phyloP scores from a whole-genome alignment of 2,797 vertebrate species.

The Alfaro cultratus region DNA sequence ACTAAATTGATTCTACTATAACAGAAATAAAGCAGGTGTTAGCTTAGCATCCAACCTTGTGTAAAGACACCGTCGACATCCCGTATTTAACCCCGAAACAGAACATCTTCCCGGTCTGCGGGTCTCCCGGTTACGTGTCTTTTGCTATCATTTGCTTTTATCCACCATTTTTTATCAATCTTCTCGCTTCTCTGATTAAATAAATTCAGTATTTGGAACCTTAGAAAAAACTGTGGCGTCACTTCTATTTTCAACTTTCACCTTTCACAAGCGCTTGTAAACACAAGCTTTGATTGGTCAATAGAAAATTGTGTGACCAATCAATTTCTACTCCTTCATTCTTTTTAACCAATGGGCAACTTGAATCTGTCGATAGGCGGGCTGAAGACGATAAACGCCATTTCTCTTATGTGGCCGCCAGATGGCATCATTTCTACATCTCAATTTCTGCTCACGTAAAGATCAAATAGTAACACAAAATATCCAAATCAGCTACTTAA shows the following conservation, averaged over 20 bases:
- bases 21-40: constrained; percentile 8
- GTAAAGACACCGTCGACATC: constrained; percentile 51
- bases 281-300: constrained; percentile 50
- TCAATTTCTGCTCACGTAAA: not conserved
- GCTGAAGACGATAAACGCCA: not conserved
- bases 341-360: constrained; percentile 49
- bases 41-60: constrained; percentile 71
- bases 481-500: not conserved
- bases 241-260: constrained; percentile 9
- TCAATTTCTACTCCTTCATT: not conserved
- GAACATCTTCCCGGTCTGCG: constrained; percentile 37
- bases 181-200: accelerated
- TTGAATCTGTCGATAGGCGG: constrained; percentile 12
- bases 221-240: not conserved
- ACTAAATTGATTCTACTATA: not conserved
- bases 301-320: not conserved
- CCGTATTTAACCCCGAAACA: constrained; percentile 23
- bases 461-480: not conserved
- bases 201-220: accelerated
- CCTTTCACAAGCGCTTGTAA: constrained; percentile 8
- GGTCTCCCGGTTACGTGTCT: not conserved
- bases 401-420: constrained; percentile 19
- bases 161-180: not conserved
- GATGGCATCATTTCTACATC: constrained; percentile 39
- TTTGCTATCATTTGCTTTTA: not conserved